Conservation (phyloP, 1,140 invertebrate species). For the Nylanderia fulva region DNA sequence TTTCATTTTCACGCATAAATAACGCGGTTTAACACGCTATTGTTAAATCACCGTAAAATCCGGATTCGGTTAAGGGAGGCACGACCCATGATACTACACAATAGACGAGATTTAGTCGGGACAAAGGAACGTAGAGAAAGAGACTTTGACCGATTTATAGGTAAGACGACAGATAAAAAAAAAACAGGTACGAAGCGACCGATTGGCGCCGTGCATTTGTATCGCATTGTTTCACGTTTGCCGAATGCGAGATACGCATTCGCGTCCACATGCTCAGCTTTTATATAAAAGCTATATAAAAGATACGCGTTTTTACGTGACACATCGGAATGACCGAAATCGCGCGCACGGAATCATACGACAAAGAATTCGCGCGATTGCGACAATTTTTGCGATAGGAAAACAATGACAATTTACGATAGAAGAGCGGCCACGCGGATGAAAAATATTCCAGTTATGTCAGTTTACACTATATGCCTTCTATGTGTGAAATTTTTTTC, state of each 20-base stretch:
- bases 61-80: background rate
- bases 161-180: background rate
- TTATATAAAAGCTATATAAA: conserved; percentile 34
- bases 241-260: conserved; percentile 65
- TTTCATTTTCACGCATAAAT: background rate
- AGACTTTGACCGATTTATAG: conserved; percentile 25
- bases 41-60: conserved; percentile 15
- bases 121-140: background rate
- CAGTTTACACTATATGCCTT: background rate
- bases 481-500: no score
- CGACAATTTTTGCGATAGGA: conserved; percentile 34
- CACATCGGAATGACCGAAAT: conserved; percentile 28
- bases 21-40: background rate
- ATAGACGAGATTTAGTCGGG: background rate
- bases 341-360: conserved; percentile 21
- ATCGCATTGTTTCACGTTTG: conserved; percentile 76
- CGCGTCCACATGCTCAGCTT: background rate
- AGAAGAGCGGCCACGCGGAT: background rate
- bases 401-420: conserved; percentile 6
- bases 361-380: conserved; percentile 41
- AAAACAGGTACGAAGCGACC: conserved; percentile 19
- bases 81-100: background rate
- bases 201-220: conserved; percentile 69
- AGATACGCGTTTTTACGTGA: conserved; percentile 47
- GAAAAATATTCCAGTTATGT: conserved; percentile 33